A percentile compares a stretch with the other conserved stretches of the same genome.
phyloP scores from a whole-genome alignment of 2,797 vertebrate species.

The Schizothorax lantsangensis region DNA sequence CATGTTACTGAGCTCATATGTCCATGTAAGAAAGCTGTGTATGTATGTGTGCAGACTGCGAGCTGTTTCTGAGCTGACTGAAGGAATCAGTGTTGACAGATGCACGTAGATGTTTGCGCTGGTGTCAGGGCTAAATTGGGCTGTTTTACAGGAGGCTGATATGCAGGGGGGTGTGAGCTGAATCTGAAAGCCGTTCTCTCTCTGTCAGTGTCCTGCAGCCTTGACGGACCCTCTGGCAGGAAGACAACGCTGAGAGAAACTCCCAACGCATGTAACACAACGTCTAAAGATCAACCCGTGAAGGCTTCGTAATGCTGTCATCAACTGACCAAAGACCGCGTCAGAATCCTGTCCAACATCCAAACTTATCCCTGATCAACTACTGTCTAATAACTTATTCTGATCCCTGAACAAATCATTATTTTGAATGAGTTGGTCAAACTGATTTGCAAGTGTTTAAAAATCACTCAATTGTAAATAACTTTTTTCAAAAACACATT shows the following conservation, averaged over 20 bases:
- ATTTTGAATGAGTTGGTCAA: neutral
- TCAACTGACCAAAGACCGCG: neutral
- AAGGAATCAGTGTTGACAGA: slow-evolving; percentile 63
- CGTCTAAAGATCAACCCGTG: neutral
- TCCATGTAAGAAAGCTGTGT: slow-evolving; percentile 18
- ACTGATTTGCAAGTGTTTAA: neutral
- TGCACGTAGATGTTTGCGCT: slow-evolving; percentile 59
- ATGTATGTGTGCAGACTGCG: slow-evolving; percentile 17
- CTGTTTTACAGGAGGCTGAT: slow-evolving; percentile 66
- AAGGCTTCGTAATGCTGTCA: neutral
- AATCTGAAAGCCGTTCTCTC: slow-evolving; percentile 56
- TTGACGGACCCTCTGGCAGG: slow-evolving; percentile 52
- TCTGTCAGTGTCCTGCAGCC: slow-evolving; percentile 59
- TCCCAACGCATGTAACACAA: slow-evolving; percentile 19
- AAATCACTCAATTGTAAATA: neutral
- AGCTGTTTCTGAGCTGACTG: slow-evolving; percentile 30
- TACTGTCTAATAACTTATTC: neutral
- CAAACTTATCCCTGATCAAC: neutral
- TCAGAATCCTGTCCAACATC: slow-evolving; percentile 11
- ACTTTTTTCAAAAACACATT: too few relatives aligned
- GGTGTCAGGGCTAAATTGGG: slow-evolving; percentile 60
- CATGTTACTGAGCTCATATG: neutral
- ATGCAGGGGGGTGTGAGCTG: slow-evolving; percentile 53
- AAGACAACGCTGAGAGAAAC: slow-evolving; percentile 46
- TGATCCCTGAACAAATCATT: neutral